Conservation (phyloP, 2,888 invertebrate species). For the Scaptomyza reducta region DNA sequence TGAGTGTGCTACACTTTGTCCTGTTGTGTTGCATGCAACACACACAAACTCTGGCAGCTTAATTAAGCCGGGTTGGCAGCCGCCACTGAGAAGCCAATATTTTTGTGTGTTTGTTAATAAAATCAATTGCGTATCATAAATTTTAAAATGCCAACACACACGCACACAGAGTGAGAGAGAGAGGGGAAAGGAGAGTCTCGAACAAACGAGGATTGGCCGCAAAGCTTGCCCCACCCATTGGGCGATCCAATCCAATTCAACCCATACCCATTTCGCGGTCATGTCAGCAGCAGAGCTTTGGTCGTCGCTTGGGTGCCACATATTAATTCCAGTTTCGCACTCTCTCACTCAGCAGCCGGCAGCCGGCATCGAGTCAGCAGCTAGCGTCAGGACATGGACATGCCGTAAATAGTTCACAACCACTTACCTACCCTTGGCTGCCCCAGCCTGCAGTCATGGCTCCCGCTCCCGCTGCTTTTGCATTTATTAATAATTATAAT, state of each 20-base stretch:
- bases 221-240: background rate
- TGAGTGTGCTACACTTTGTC: background rate
- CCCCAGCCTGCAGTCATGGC: constrained; percentile 15
- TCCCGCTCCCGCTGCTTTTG: constrained; percentile 54
- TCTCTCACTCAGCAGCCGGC: constrained; percentile 29
- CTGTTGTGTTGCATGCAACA: constrained; percentile 7
- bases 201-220: constrained; percentile 5
- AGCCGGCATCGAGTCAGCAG: too few relatives aligned
- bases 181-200: background rate
- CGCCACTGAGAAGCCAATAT: constrained; percentile 58
- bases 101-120: constrained; percentile 69
- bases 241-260: too few relatives aligned
- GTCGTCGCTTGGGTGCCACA: constrained; percentile 76
- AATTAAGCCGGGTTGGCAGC: constrained; percentile 60
- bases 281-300: constrained; percentile 57
- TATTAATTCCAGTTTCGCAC: constrained; percentile 82
- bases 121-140: constrained; percentile 76
- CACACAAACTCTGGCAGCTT: constrained; percentile 32
- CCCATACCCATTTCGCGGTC: constrained; percentile 43
- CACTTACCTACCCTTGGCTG: background rate
- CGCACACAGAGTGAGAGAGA: background rate
- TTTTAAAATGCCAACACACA: constrained; percentile 54
- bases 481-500: constrained; percentile 80
- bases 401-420: constrained; percentile 80
- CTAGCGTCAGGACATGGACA: constrained; percentile 53